Evolutionary conservation across 2,113 vertebrate species (phyloP), one percentile per base, ranked within the genome.

Genomic region (Megalops atlanticus): DNA sequence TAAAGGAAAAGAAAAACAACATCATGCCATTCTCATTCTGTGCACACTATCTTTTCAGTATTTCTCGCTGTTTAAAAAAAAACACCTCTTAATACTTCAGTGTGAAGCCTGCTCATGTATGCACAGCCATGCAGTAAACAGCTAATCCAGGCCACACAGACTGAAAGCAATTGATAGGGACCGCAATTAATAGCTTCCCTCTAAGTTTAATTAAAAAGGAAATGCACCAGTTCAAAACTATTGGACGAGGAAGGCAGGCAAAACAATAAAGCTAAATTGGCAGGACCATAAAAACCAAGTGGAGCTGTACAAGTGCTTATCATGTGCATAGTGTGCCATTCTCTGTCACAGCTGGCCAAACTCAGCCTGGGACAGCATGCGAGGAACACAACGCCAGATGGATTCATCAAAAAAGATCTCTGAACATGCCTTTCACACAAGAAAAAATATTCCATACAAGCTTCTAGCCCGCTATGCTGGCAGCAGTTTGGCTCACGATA

Each of bases 121-220:
- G 36, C 45, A 45, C 16, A 31, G n/a, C 12, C 79, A 40, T 18
- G 18, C 39, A 0, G 49, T 52, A 31, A 75, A 68, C 49, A 64
- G 49, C 73, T 76, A 76, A 27, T 68, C 39, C 38, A 39, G 76
- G 49, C 16, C 40, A 54, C 27, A 41, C 11, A 74, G 47, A 45
- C 39, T 31, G 47, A 73, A 45, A 75, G 31, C 73, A 8, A 40
- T 41, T 43, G 33, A 74, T 27, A 36, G 39, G 36, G 40, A 49
- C 39, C 5, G 45, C 38, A 47, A 75, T 81, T 74, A 81, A 75
- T 68, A 68, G 73, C 80, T 41, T 74, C n/a, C 47, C 49, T 76
- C 73, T 38, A 38, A 81, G 27, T 75, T 74, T 74, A 80, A 74
- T 74, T 58, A 12, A 21, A 71, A 39, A 36, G 47, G 33, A 80